Percentiles rank a stretch among this genome's conserved stretches.
Conservation (phyloP, 35 echinoderm and acorn worm species). For the Strongylocentrotus purpuratus region DNA sequence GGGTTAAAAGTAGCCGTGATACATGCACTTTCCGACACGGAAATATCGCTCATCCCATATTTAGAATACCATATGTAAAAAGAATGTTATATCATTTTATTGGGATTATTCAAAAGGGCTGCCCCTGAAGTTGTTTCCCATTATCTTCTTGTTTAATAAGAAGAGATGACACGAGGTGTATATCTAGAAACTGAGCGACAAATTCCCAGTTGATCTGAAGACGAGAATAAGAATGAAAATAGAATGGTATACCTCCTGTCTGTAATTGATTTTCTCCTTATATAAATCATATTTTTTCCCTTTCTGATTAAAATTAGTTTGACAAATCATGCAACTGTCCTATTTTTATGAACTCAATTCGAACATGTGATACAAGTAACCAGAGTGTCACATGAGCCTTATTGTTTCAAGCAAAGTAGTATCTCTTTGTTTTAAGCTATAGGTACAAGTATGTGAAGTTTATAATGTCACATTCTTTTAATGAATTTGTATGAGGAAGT, state of each 20-base stretch:
- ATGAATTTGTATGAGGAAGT: too few relatives aligned
- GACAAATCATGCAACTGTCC: background rate
- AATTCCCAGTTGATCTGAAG: background rate
- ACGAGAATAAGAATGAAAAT: background rate
- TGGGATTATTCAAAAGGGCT: background rate
- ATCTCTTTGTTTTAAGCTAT: too few relatives aligned
- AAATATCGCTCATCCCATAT: background rate
- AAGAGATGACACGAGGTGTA: background rate
- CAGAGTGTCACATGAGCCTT: too few relatives aligned
- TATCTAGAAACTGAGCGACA: background rate
- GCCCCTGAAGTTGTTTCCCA: background rate
- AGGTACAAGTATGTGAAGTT: too few relatives aligned
- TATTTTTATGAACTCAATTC: background rate
- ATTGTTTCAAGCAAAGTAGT: too few relatives aligned
- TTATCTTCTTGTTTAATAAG: background rate
- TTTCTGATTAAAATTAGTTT: background rate
- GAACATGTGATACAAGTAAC: too few relatives aligned
- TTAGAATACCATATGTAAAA: background rate
- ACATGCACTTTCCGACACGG: background rate
- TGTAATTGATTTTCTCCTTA: background rate
- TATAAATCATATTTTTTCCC: background rate
- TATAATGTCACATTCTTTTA: too few relatives aligned
- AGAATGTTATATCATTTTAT: background rate
- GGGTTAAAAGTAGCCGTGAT: conserved; percentile 1
- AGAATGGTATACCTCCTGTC: background rate